Percentiles rank a stretch among this genome's conserved stretches.
Evolutionary conservation across 2,797 vertebrate species (phyloP).

Genomic region (Setipinna tenuifilis): DNA sequence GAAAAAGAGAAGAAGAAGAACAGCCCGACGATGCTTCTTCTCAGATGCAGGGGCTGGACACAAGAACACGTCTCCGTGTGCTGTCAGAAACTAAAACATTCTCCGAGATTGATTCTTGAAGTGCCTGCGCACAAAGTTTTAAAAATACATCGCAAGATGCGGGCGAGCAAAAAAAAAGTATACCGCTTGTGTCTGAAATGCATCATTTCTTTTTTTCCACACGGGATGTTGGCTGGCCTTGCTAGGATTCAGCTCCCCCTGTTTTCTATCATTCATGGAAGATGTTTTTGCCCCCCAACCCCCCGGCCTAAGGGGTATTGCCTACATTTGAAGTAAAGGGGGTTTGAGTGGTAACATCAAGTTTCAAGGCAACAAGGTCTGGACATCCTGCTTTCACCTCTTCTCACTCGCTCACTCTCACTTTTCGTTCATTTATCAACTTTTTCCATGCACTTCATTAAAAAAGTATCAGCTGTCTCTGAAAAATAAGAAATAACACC

Average conservation of each 20-base stretch:
- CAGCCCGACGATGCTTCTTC: no score
- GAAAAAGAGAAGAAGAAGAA: background rate
- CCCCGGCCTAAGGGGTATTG: background rate
- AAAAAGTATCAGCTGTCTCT: no score
- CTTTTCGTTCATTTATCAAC: no score
- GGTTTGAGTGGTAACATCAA: background rate
- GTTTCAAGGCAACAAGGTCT: background rate
- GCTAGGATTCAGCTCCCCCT: background rate
- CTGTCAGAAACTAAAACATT: background rate
- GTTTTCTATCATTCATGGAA: constrained; percentile 2
- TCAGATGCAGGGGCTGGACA: background rate
- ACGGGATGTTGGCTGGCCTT: background rate
- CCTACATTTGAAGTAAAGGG: background rate
- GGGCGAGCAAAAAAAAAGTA: background rate
- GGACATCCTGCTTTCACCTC: background rate
- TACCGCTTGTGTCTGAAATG: background rate
- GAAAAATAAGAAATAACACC: no score
- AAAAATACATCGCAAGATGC: background rate
- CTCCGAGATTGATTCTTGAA: background rate
- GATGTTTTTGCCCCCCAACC: background rate
- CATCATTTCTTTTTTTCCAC: background rate
- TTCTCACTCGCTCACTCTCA: no score
- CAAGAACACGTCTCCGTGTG: no score
- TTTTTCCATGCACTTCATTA: no score
- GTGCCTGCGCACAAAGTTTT: background rate